phyloP scores from a whole-genome alignment of 2,113 vertebrate species.

The Phrynocephalus versicolor region DNA sequence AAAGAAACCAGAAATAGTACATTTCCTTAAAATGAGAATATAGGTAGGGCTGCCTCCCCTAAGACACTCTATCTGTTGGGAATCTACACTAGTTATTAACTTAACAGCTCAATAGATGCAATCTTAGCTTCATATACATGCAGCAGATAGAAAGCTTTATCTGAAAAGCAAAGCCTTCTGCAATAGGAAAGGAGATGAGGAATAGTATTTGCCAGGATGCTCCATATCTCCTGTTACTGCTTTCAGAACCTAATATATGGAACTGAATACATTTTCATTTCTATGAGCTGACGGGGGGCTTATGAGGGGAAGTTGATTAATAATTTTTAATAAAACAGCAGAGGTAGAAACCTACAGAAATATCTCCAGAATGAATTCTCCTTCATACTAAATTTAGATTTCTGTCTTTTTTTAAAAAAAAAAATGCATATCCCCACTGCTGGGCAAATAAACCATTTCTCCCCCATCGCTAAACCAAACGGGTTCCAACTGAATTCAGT shows the following conservation, averaged over 20 bases:
- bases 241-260: conserved; percentile 20
- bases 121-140: conserved; percentile 34
- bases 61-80: conserved; percentile 14
- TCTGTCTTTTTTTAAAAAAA: background rate
- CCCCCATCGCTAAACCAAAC: too few relatives aligned
- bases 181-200: conserved; percentile 15
- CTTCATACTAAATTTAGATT: background rate
- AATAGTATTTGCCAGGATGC: conserved; percentile 14
- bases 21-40: conserved; percentile 35
- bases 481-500: too few relatives aligned
- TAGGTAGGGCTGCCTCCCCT: background rate
- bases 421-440: too few relatives aligned
- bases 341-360: background rate
- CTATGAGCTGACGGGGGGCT: conserved; percentile 17
- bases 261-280: conserved; percentile 26
- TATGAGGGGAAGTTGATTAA: conserved; percentile 38
- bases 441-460: background rate
- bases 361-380: background rate
- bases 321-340: conserved; percentile 24
- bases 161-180: conserved; percentile 36
- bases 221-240: conserved; percentile 12
- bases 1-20: conserved; percentile 4
- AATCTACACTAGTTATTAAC: conserved; percentile 42
- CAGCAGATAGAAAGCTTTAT: conserved; percentile 22
- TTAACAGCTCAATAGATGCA: conserved; percentile 36